A percentile compares a stretch with the other conserved stretches of the same genome.
phyloP scores from a whole-genome alignment of 2,888 invertebrate genomes.

The Mechanitis mazaeus region DNA sequence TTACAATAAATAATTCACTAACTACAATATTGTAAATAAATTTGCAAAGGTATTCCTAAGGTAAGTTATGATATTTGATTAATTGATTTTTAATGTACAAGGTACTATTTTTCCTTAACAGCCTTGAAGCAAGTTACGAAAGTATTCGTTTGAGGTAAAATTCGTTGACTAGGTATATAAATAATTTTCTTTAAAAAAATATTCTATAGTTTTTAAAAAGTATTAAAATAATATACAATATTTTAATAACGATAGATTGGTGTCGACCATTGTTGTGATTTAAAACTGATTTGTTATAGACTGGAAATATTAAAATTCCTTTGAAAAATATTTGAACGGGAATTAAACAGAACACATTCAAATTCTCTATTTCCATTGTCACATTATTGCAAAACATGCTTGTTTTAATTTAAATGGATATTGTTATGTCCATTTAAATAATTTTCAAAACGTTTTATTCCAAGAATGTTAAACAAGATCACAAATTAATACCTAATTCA shows the following conservation, averaged over 20 bases:
- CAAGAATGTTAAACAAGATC: too few species aligned
- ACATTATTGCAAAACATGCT: too few species aligned
- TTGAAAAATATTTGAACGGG: too few species aligned
- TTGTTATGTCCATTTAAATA: too few species aligned
- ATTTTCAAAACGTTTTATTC: too few species aligned
- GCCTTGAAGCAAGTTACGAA: not conserved
- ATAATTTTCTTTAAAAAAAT: not conserved
- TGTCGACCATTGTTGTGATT: too few species aligned
- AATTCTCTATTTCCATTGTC: too few species aligned
- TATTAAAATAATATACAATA: not conserved
- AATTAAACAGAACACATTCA: too few species aligned
- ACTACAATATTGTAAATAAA: not conserved
- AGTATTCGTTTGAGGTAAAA: slow-evolving; percentile 4
- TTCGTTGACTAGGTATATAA: not conserved
- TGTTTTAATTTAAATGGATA: too few species aligned
- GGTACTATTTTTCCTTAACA: not conserved
- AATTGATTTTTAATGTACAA: not conserved
- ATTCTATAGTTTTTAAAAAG: not conserved
- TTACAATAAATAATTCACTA: slow-evolving; percentile 2
- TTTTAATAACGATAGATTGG: not conserved
- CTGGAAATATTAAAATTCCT: too few species aligned
- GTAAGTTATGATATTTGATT: not conserved
- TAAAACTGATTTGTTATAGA: too few species aligned
- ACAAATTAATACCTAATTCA: not conserved
- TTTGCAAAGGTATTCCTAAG: not conserved